Evolutionary conservation across 2,113 vertebrate genomes (phyloP), one percentile per base, ranked within the genome.

Genomic region (Malurus cyaneus): DNA sequence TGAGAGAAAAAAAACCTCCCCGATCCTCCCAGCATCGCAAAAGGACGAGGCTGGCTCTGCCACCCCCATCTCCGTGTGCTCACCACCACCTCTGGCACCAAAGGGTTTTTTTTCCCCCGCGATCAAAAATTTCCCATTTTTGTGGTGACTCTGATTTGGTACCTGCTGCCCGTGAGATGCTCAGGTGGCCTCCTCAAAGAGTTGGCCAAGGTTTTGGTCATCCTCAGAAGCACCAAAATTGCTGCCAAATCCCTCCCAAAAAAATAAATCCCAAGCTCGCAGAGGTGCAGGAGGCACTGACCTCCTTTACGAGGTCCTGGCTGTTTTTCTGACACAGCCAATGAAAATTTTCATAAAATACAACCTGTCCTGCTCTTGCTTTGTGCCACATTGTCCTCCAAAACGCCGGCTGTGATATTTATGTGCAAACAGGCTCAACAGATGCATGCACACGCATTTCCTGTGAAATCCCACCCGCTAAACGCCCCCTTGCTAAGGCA

Each of bases 21-120:
- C 12, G 25, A 20, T 41, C 32, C 28, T 61, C 12, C 32, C 7
- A 2, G 65, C 60, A 62, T 14, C 77, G 56, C 73, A 36, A 25
- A 32, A 61, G 42, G 50, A n/a, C 5, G 5, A 2, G 2, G 2
- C 2, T 56, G 66, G 23, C 34, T 60, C 76, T 1, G 0, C 16
- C 72, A 56, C 20, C n/a, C 19, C 18, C n/a, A n/a, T 21, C 29
- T 50, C 70, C 26, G 2, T 2, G 2, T 11, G 57, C 8, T 4
- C 53, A 39, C 62, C 83, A 49, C 25, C 66, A 5, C 18, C 21
- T 44, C 74, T 34, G 24, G 5, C 5, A 1, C 29, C 6, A 7
- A 78, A 36, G 25, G 59, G 6, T 2, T 32, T 32, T 50, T 12
- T 26, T 4, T 4, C 2, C 9, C 36, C 39, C n/a, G n/a, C n/a